phyloP scores from a whole-genome alignment of 2,113 vertebrate genomes.

The Progne subis region DNA sequence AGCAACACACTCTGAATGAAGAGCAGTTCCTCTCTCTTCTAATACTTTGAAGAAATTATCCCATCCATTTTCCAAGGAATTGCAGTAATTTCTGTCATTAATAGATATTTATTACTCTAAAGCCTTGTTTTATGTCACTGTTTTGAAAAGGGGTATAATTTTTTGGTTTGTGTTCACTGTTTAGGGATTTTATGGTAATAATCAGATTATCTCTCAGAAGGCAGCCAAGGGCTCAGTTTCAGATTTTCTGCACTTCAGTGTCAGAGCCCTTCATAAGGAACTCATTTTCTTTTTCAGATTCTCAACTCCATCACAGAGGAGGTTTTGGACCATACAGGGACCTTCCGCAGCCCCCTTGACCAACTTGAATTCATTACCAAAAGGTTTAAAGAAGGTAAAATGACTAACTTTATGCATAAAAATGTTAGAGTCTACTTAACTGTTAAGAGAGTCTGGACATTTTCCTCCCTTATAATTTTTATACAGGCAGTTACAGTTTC shows the following conservation, averaged over 20 bases:
- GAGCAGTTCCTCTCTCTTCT: background rate
- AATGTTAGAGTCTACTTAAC: background rate
- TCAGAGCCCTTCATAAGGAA: background rate
- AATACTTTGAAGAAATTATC: background rate
- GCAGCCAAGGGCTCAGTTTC: background rate
- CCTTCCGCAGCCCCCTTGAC: slow-evolving; percentile 86
- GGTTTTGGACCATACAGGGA: slow-evolving; percentile 83
- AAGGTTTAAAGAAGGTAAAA: slow-evolving; percentile 86
- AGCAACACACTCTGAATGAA: background rate
- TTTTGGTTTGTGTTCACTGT: background rate
- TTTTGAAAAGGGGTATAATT: background rate
- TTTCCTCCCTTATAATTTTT: background rate
- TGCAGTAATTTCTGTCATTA: background rate
- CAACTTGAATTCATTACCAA: slow-evolving; percentile 88
- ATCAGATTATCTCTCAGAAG: background rate
- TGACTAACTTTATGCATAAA: background rate
- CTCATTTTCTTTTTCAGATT: slow-evolving; percentile 79
- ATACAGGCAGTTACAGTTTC: background rate
- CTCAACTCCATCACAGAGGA: slow-evolving; percentile 89
- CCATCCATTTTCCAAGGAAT: background rate
- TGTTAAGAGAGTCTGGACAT: background rate
- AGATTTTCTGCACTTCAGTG: background rate
- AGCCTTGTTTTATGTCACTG: background rate
- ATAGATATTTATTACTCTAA: background rate
- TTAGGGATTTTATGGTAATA: background rate